Evolutionary conservation across 2,888 invertebrate genomes (phyloP), one percentile per base, ranked within the genome.

Genomic region (Shargacucullia verbasci): DNA sequence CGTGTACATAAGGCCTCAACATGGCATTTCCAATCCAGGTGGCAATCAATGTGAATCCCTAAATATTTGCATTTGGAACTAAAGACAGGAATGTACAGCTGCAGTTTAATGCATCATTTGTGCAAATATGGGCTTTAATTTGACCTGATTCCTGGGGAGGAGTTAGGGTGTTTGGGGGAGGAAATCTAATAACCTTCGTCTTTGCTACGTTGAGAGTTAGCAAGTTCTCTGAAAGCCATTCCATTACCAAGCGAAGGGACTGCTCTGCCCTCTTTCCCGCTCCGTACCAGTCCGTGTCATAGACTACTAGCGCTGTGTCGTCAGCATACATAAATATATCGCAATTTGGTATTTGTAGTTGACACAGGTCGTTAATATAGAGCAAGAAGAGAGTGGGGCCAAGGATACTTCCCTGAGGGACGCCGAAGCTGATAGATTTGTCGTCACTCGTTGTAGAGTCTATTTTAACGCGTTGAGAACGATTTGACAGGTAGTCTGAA

Each of bases 261-360:
- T 11, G 13, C n/a, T 44, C 44, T 1, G 33, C n/a, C 2, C 12
- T 31, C 2, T 3, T 5, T 2, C 11, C 10, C 2, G 14, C 31
- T 13, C 10, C 5, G 1, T 27, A 5, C 43, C 43, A 43, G 11
- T 31, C 15, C 1, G 9, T 3, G 10, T 29, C 43, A 10, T 43
- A 3, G n/a, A 43, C 12, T 0, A 43, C 6, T 11, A 43, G 43
- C 14, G 31, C 31, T 0, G 31, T 43, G 10, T 31, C 31, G 5
- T 31, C 14, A 2, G 31, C 31, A 11, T 43, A 43, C n/a, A n/a
- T 37, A 37, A 37, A 14, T 37, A 37, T 37, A 7, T 37, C 14
- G 11, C 37, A 37, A 4, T 37, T 14, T 14, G 37, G 37, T 1
- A 14, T 8, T 11, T 37, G 14, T 8, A 9, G 9, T 2, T 1